A percentile compares a stretch with the other conserved stretches of the same genome.
These are phyloP conservation scores for Pampusana beccarii DNA, from an alignment of 2,113 vertebrate species.

Conservation along the genomic window DNA sequence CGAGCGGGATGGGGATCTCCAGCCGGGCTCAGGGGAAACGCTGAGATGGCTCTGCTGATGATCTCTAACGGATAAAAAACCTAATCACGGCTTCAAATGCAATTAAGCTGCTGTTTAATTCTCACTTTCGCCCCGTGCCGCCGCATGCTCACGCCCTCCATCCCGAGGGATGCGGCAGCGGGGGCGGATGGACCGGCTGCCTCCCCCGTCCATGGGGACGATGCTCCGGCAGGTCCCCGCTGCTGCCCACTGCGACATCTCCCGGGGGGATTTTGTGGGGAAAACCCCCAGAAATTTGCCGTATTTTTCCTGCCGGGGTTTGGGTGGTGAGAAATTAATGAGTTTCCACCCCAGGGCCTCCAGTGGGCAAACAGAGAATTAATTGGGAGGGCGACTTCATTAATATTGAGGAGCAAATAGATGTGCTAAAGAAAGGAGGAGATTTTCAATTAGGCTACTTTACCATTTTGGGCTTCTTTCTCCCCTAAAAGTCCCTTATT, in stretches of 20 bases:
- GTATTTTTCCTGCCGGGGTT: neutral
- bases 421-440: neutral
- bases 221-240: neutral
- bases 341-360: neutral
- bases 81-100: neutral
- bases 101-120: neutral
- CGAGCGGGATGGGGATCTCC: rapidly evolving
- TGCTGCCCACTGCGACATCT: neutral
- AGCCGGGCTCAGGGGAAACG: rapidly evolving
- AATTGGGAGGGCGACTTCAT: neutral
- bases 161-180: neutral
- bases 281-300: neutral
- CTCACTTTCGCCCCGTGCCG: rapidly evolving
- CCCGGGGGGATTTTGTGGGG: neutral
- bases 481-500: neutral
- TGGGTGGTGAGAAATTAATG: neutral
- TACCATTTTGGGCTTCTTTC: neutral
- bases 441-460: neutral
- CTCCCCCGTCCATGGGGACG: neutral
- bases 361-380: neutral
- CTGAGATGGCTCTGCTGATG: rapidly evolving
- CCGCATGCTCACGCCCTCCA: rapidly evolving
- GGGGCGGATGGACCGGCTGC: rapidly evolving
- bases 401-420: neutral
- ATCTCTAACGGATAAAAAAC: neutral